Conservation (phyloP, 2,888 invertebrate genomes). For the Patella depressa region DNA sequence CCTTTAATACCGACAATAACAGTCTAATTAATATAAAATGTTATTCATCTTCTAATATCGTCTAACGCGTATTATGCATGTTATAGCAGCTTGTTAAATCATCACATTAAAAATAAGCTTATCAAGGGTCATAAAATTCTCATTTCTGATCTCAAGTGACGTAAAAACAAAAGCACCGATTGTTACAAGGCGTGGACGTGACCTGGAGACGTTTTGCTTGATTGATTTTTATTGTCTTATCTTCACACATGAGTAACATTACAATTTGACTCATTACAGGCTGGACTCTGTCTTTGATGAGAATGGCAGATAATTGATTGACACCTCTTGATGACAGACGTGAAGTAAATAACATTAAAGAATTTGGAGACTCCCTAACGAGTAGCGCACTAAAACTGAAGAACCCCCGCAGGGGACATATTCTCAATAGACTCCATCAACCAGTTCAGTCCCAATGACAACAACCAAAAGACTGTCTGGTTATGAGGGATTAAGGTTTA, state of each 20-base stretch:
- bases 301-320: slow-evolving; percentile 7
- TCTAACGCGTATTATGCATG: too few relatives aligned
- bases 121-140: too few relatives aligned
- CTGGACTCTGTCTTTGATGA: not conserved
- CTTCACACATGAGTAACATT: not conserved
- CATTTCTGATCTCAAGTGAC: too few relatives aligned
- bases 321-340: slow-evolving; percentile 1
- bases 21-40: too few relatives aligned
- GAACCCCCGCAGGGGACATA: too few relatives aligned
- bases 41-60: too few relatives aligned
- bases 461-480: not conserved
- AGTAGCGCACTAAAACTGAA: too few relatives aligned
- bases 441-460: not conserved
- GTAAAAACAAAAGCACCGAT: not conserved
- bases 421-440: not conserved
- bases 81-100: too few relatives aligned
- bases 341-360: not conserved
- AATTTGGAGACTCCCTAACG: too few relatives aligned
- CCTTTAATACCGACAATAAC: too few relatives aligned
- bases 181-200: not conserved
- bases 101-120: too few relatives aligned
- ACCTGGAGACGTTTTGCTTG: not conserved
- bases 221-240: not conserved
- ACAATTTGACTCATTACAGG: not conserved
- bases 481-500: not conserved